Conservation (phyloP, 2,797 vertebrate species). For the Eulemur rubriventer region DNA sequence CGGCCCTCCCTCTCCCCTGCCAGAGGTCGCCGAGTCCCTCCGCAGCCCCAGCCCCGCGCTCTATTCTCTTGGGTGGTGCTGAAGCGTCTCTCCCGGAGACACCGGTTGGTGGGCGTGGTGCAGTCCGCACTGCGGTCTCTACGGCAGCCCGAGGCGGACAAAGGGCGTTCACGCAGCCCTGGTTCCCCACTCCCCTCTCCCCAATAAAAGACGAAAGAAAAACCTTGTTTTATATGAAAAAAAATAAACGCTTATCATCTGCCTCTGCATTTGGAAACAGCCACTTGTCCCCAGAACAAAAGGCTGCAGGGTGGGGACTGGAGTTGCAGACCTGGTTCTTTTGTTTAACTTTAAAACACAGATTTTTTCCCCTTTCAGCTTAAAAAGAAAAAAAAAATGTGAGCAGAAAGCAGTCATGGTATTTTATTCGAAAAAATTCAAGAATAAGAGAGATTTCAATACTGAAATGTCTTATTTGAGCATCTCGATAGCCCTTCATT, state of each 20-base stretch:
- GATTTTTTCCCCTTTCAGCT: conserved; percentile 60
- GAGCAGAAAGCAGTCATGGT: neutral
- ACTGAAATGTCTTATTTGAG: neutral
- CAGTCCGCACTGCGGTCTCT: conserved; percentile 98
- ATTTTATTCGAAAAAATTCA: neutral
- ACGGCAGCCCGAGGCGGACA: conserved; percentile 92
- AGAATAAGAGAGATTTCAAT: neutral
- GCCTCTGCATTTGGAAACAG: conserved; percentile 55
- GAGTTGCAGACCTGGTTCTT: conserved; percentile 77
- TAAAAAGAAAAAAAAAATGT: neutral
- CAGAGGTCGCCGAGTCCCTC: conserved; percentile 39
- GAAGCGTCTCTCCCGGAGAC: conserved; percentile 75
- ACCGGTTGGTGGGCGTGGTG: conserved; percentile 95
- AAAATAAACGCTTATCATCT: conserved; percentile 40
- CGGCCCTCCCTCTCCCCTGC: neutral
- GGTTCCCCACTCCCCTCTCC: neutral
- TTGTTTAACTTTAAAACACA: conserved; percentile 84
- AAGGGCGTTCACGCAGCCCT: conserved; percentile 84
- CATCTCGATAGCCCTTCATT: conserved; percentile 32
- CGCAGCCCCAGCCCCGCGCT: conserved; percentile 40
- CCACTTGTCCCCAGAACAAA: conserved; percentile 70
- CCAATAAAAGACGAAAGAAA: neutral
- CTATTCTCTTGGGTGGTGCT: conserved; percentile 64
- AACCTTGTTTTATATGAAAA: conserved; percentile 38
- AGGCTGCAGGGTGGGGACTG: conserved; percentile 37